Evolutionary conservation across 2,113 vertebrate genomes (phyloP).

Genomic region (Scolopax mira): DNA sequence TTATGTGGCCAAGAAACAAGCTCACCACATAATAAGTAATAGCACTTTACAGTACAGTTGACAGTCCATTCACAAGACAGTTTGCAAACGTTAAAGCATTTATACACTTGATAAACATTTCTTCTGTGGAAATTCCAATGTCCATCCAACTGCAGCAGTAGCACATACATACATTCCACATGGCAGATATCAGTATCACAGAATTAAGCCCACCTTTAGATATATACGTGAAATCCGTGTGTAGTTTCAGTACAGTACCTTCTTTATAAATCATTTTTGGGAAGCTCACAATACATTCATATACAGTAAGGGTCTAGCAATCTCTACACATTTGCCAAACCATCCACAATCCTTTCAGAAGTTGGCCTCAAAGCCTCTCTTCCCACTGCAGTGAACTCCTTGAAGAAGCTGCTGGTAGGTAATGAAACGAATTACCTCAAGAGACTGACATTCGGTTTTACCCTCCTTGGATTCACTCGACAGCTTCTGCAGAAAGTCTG

Average conservation of each 20-base stretch:
- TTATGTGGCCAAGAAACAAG: conserved; percentile 75
- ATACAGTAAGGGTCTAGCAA: conserved; percentile 61
- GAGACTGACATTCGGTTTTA: conserved; percentile 20
- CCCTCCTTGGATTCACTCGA: conserved; percentile 76
- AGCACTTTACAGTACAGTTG: conserved; percentile 84
- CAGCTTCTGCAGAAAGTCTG: conserved; percentile 81
- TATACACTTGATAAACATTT: conserved; percentile 73
- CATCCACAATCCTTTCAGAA: conserved; percentile 18
- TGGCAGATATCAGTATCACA: conserved; percentile 57
- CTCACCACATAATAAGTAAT: conserved; percentile 78
- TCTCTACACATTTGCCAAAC: conserved; percentile 20
- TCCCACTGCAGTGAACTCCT: conserved; percentile 56
- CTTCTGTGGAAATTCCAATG: conserved; percentile 58
- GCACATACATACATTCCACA: conserved; percentile 65
- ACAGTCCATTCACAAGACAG: conserved; percentile 83
- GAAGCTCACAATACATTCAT: conserved; percentile 74
- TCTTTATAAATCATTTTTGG: conserved; percentile 63
- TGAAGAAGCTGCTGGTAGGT: conserved; percentile 72
- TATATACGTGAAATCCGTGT: conserved; percentile 46
- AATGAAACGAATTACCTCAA: conserved; percentile 70
- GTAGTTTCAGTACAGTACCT: conserved; percentile 54
- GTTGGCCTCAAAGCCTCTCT: conserved; percentile 38
- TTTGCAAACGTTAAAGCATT: conserved; percentile 81
- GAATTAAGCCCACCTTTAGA: conserved; percentile 65
- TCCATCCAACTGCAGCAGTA: conserved; percentile 49